A percentile compares a stretch with the other conserved stretches of the same genome.
Conservation (phyloP, 2,888 invertebrate genomes). For the Phyllotreta cruciferae region DNA sequence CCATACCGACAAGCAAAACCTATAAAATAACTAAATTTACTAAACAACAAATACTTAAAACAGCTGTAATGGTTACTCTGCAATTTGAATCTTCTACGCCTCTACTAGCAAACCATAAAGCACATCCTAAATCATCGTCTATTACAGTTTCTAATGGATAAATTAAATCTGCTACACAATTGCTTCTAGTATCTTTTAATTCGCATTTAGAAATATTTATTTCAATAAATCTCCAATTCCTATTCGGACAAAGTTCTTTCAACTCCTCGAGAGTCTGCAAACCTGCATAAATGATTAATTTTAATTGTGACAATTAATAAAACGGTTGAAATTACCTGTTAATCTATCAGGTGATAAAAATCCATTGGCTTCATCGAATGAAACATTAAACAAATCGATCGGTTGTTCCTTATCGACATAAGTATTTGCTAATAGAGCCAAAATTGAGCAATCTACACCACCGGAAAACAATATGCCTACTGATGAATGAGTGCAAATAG, state of each 20-base stretch:
- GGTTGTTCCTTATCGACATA: conserved; percentile 69
- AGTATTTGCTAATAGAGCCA: conserved; percentile 81
- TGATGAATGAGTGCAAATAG: conserved; percentile 57
- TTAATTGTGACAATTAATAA: background rate
- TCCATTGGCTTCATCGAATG: conserved; percentile 71
- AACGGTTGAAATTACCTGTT: conserved; percentile 58
- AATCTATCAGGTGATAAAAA: conserved; percentile 85
- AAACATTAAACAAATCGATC: conserved; percentile 95
- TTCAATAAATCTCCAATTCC: conserved; percentile 85
- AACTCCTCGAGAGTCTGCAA: conserved; percentile 74
- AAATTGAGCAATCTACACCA: conserved; percentile 92
- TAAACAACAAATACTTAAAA: conserved; percentile 3
- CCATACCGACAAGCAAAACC: conserved; percentile 88
- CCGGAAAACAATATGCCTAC: conserved; percentile 87
- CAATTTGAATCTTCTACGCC: conserved; percentile 72
- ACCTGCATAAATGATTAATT: conserved; percentile 59
- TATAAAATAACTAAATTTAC: conserved; percentile 52
- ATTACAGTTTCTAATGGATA: conserved; percentile 86
- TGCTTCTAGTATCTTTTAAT: conserved; percentile 65
- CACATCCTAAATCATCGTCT: conserved; percentile 96
- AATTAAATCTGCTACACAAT: conserved; percentile 76
- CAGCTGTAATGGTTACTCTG: conserved; percentile 62
- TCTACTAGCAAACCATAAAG: conserved; percentile 94
- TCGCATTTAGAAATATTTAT: conserved; percentile 76
- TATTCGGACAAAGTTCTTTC: conserved; percentile 69